phyloP scores from a whole-genome alignment of 2,113 vertebrate species.

The Glaucidium brasilianum region DNA sequence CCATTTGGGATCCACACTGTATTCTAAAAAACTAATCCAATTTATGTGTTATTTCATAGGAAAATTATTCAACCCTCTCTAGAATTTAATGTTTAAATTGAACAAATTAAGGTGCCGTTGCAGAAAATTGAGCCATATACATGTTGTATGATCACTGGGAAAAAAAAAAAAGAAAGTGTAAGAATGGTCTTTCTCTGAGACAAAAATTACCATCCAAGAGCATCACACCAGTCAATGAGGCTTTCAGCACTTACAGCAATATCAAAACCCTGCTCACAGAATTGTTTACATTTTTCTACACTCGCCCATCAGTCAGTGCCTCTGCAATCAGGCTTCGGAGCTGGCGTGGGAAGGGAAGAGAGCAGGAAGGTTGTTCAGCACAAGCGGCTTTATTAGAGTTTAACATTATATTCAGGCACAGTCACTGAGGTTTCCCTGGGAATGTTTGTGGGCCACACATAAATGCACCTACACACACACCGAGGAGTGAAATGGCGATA shows the following conservation, averaged over 20 bases:
- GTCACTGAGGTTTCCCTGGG: neutral
- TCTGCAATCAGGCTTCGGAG: neutral
- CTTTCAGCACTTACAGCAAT: neutral
- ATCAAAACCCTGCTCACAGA: neutral
- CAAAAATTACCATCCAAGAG: neutral
- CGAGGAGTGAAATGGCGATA: neutral
- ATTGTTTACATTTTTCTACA: neutral
- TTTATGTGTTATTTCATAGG: neutral
- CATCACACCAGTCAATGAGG: neutral
- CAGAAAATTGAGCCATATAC: neutral
- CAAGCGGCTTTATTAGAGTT: neutral
- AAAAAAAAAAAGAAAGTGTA: neutral
- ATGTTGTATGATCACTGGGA: neutral
- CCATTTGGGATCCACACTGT: neutral
- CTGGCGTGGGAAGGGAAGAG: neutral
- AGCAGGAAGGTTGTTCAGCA: neutral
- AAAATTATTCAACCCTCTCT: neutral
- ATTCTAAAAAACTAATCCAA: neutral
- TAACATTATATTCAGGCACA: fast-evolving
- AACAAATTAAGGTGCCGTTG: neutral
- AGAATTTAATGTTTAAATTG: neutral
- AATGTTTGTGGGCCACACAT: fast-evolving
- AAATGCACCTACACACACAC: too few species aligned
- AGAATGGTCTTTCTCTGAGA: neutral
- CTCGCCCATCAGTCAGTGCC: neutral